Evolutionary conservation across 37 sponge, comb jelly and placozoan genomes (phyloP).

Genomic region (Axinella damicornis): DNA sequence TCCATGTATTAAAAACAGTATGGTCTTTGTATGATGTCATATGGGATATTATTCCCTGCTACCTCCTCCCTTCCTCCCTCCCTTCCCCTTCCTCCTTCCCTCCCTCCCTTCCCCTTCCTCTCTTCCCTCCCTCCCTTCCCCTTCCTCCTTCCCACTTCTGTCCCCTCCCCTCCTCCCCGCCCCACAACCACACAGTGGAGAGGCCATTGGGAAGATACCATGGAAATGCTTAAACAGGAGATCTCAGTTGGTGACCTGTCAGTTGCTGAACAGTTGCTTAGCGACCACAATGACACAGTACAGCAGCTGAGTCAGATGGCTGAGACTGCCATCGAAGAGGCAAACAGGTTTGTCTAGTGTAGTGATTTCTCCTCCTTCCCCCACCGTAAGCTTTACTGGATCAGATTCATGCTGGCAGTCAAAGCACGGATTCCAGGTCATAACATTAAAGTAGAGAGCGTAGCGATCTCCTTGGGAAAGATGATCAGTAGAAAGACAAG

Average conservation of each 20-base stretch:
- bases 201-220: slow-evolving; percentile 1
- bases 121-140: not conserved
- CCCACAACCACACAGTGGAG: slow-evolving; percentile 47
- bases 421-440: too few relatives aligned
- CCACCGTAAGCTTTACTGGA: too few relatives aligned
- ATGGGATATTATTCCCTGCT: too few relatives aligned
- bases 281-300: not conserved
- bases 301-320: slow-evolving; percentile 33
- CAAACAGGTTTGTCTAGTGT: not conserved
- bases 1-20: too few relatives aligned
- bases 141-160: too few relatives aligned
- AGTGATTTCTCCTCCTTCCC: too few relatives aligned
- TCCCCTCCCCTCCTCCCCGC: not conserved
- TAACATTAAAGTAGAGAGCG: too few relatives aligned
- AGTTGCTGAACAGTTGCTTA: slow-evolving; percentile 18
- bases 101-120: slow-evolving; percentile 4
- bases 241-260: not conserved
- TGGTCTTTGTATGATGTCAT: too few relatives aligned
- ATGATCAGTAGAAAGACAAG: too few relatives aligned
- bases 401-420: too few relatives aligned
- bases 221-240: slow-evolving; percentile 22
- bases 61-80: too few relatives aligned
- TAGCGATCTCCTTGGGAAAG: too few relatives aligned
- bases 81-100: not conserved
- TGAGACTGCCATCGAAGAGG: not conserved